Conservation (phyloP, 2,113 vertebrate species). For the Bettongia penicillata region DNA sequence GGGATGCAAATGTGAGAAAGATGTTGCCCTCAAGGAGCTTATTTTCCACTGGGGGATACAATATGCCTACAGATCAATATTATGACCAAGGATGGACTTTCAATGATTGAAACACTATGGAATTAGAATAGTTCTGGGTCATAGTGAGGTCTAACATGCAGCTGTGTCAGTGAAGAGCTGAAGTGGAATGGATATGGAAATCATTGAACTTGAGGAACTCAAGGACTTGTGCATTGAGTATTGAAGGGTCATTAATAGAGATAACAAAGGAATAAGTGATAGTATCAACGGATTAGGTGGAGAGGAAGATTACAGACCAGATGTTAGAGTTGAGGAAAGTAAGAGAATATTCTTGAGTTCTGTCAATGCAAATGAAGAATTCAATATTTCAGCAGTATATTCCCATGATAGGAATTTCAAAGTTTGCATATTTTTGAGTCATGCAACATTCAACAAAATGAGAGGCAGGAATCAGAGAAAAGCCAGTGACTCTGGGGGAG, state of each 20-base stretch:
- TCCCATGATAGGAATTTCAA: not conserved
- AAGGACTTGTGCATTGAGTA: not conserved
- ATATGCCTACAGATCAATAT: not conserved
- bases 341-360: not conserved
- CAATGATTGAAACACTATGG: not conserved
- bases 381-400: fast-evolving
- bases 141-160: not conserved
- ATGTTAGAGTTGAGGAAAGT: not conserved
- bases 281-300: not conserved
- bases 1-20: not conserved
- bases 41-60: not conserved
- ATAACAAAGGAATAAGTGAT: not conserved
- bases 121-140: not conserved
- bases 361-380: not conserved
- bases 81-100: not conserved
- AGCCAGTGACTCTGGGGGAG: not conserved
- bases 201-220: not conserved
- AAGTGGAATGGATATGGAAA: not conserved
- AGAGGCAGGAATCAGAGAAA: not conserved
- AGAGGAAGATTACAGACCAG: not conserved
- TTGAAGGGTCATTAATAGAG: not conserved
- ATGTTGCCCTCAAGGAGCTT: not conserved
- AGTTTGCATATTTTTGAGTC: not conserved
- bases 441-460: not conserved
- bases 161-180: not conserved